These are phyloP conservation scores for Parazoanthus atlanticus DNA, from an alignment of 92 coral and sea anemone species.

Conservation along the genomic window DNA sequence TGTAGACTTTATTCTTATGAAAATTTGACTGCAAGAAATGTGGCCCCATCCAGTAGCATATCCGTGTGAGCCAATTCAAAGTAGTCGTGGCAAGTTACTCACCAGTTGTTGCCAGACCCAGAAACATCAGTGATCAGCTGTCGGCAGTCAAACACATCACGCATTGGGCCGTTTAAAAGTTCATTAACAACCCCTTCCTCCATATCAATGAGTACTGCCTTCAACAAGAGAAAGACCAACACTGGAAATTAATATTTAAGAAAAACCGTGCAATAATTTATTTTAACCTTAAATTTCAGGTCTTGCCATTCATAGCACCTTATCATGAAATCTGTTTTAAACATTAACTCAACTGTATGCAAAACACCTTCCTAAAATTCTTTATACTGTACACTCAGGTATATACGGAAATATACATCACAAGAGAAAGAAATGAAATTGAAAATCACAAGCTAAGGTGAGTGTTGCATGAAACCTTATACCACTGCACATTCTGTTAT, in stretches of 20 bases:
- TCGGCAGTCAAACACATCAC: slow-evolving; percentile 95
- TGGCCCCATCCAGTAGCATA: too few species aligned
- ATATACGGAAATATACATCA: too few species aligned
- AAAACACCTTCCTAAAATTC: too few species aligned
- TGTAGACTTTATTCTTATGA: too few species aligned
- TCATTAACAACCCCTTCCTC: slow-evolving; percentile 98
- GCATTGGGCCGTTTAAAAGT: slow-evolving; percentile 85
- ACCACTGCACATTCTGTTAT: too few species aligned
- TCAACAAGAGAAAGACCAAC: neutral
- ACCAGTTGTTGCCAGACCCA: slow-evolving; percentile 99
- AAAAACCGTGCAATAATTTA: too few species aligned
- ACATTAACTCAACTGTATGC: too few species aligned
- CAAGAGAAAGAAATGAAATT: too few species aligned
- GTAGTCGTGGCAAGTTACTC: neutral
- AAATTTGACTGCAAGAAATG: too few species aligned
- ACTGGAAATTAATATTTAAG: neutral
- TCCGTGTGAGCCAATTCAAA: neutral
- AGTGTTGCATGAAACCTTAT: too few species aligned
- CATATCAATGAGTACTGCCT: slow-evolving; percentile 99
- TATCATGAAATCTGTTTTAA: neutral
- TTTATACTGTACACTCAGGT: too few species aligned
- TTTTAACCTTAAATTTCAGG: neutral
- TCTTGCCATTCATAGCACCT: neutral
- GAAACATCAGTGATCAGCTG: slow-evolving; percentile 97
- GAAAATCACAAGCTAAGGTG: too few species aligned